A percentile compares a stretch with the other conserved stretches of the same genome.
phyloP scores from a whole-genome alignment of 2,113 vertebrate species.

The Bubo blakistoni region DNA sequence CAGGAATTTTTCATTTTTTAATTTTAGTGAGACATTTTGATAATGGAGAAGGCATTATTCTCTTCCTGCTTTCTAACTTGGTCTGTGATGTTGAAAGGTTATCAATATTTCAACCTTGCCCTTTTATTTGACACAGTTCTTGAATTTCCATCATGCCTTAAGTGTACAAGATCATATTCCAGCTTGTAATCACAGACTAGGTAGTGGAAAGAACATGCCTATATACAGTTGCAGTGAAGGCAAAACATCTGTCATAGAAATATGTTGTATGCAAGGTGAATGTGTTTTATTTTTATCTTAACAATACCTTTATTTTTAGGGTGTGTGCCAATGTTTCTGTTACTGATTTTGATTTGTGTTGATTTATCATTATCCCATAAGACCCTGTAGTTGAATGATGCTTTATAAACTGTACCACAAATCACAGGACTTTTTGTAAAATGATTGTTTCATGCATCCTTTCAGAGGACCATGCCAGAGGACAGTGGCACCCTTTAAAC shows the following conservation, averaged over 20 bases:
- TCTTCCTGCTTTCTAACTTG: not conserved
- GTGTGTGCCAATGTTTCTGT: not conserved
- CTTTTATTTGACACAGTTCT: slow-evolving; percentile 28
- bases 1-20: not conserved
- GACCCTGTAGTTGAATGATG: not conserved
- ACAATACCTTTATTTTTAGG: not conserved
- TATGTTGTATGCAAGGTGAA: not conserved
- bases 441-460: not conserved
- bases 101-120: not conserved
- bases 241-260: not conserved
- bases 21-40: not conserved
- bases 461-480: not conserved
- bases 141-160: not conserved
- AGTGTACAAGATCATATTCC: not conserved
- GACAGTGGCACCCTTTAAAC: not conserved
- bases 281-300: not conserved
- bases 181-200: slow-evolving; percentile 9
- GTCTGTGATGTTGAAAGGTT: not conserved
- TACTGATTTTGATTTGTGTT: not conserved
- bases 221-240: not conserved
- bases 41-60: not conserved
- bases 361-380: not conserved
- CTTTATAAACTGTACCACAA: not conserved
- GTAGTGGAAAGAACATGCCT: slow-evolving; percentile 5
- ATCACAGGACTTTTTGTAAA: not conserved